Percentiles rank a stretch among this genome's conserved stretches.
Evolutionary conservation across 2,797 vertebrate genomes (phyloP).

Genomic region (Sus cebifrons): DNA sequence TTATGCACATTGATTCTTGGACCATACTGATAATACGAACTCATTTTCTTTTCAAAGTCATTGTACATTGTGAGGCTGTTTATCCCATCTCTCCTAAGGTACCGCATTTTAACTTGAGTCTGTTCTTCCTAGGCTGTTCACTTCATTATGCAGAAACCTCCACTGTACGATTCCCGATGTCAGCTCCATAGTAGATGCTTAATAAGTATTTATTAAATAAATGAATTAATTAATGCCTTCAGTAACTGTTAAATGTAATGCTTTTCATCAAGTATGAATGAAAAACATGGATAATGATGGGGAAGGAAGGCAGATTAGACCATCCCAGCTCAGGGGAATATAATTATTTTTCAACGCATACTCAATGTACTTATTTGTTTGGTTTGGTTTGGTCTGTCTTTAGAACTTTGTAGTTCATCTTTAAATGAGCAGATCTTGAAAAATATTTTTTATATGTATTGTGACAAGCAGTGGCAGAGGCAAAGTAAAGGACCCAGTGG

Average conservation of each 20-base stretch:
- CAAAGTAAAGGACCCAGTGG: accelerated
- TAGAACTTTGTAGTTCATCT: conserved; percentile 26
- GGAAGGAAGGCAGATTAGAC: not conserved
- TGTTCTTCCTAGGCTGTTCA: not conserved
- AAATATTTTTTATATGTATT: not conserved
- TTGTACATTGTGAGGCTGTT: not conserved
- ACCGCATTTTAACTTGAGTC: not conserved
- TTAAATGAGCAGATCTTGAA: conserved; percentile 50
- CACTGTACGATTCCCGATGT: not conserved
- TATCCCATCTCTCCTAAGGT: no score
- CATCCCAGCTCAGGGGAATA: not conserved
- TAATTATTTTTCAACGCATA: not conserved
- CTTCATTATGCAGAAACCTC: not conserved
- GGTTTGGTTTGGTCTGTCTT: not conserved
- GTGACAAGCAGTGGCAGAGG: not conserved
- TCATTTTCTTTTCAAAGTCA: not conserved
- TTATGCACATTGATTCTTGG: not conserved
- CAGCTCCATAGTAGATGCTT: not conserved
- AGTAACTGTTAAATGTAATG: not conserved
- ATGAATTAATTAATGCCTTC: not conserved
- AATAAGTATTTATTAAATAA: conserved; percentile 16
- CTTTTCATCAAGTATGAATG: not conserved
- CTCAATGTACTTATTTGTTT: not conserved
- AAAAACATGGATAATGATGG: not conserved
- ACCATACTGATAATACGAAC: not conserved